Evolutionary conservation across 2,888 invertebrate genomes (phyloP), one percentile per base, ranked within the genome.

Genomic region (Diaperis boleti): DNA sequence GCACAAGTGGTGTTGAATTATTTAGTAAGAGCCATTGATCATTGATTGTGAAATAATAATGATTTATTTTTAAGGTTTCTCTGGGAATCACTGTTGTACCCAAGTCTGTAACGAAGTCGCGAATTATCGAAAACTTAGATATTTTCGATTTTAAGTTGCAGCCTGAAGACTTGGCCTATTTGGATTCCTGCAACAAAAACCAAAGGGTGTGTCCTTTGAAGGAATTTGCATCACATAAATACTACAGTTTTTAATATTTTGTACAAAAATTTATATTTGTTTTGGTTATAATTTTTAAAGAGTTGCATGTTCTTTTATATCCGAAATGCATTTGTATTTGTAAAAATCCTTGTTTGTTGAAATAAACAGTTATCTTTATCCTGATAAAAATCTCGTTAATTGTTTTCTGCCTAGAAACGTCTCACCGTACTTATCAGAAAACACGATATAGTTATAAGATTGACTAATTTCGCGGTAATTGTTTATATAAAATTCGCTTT

Each of bases 71-170:
- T 52, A n/a, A 77, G 77, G 59, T 78, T 14, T 70, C 71, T 35
- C 67, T 79, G 59, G 78, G 80, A 1, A 74, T 80, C 37, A 61
- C 70, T 18, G 91, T 92, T 10, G 92, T 95, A 66, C 94, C 95
- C 0, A 95, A 95, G 78, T 93, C 93, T 0, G 91, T 92, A 10
- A 93, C 86, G 0, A 89, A 89, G 70, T 81, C 86, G 0, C 85
- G 91, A 71, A 89, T 92, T 76, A 83, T 83, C 50, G 85, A 89
- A 74, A 89, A 95, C 81, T 87, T 91, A 69, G 77, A 90, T 64
- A 88, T 94, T 7, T 88, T 90, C 68, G 91, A 92, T 81, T 94
- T 95, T 78, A 85, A 88, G 69, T 82, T 95, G 69, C 83, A 85
- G 0, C 71, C 82, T 0, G 90, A 90, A 45, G 94, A 95, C 72